Percentiles rank a stretch among this genome's conserved stretches.
These are phyloP conservation scores for Theocolax elegans DNA, from an alignment of 1,140 invertebrate genomes.

Conservation along the genomic window DNA sequence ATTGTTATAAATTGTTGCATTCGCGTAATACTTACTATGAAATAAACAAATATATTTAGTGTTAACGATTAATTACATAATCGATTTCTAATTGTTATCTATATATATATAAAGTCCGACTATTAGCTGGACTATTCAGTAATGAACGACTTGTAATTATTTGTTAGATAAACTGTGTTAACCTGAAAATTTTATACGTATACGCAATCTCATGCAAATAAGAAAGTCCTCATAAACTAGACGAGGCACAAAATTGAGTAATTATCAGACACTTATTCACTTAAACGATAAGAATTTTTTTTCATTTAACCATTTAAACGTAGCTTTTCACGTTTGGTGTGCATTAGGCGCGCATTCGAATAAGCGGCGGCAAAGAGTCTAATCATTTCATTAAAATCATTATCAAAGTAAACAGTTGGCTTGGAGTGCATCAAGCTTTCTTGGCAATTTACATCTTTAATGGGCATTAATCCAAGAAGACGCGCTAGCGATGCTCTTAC, in stretches of 20 bases:
- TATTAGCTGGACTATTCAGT: too few relatives aligned
- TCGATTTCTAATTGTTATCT: too few relatives aligned
- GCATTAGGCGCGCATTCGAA: neutral
- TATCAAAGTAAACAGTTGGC: neutral
- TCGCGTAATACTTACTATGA: too few relatives aligned
- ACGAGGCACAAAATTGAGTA: neutral
- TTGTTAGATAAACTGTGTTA: too few relatives aligned
- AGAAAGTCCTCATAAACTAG: slow-evolving; percentile 3
- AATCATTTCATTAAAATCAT: slow-evolving; percentile 35
- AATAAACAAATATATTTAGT: too few relatives aligned
- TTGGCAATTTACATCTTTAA: slow-evolving; percentile 31
- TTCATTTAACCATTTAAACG: neutral
- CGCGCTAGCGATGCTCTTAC: neutral
- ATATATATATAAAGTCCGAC: too few relatives aligned
- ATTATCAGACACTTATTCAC: neutral
- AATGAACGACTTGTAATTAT: too few relatives aligned
- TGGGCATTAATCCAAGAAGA: neutral
- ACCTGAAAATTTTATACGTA: too few relatives aligned
- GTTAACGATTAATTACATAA: too few relatives aligned
- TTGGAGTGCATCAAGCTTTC: neutral
- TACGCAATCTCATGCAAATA: slow-evolving; percentile 17
- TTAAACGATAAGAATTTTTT: slow-evolving; percentile 3
- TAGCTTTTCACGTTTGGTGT: too few relatives aligned
- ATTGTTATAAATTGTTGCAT: too few relatives aligned
- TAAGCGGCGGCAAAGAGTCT: neutral